Conservation (phyloP, 2,888 invertebrate species). For the Dicycla oo region DNA sequence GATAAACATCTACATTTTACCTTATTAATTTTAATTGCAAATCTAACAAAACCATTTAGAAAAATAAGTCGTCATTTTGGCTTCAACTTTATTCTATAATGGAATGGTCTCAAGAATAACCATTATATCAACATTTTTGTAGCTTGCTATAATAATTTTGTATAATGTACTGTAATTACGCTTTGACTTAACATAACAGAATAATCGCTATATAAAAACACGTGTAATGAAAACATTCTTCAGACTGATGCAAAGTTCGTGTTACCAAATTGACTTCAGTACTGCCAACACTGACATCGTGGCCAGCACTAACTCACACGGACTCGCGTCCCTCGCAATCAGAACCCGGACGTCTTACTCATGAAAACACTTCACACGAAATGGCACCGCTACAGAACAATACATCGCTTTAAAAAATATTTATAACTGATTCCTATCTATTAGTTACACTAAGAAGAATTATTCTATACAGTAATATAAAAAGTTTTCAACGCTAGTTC, state of each 20-base stretch:
- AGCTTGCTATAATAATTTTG: slow-evolving; percentile 73
- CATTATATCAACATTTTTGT: slow-evolving; percentile 78
- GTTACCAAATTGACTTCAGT: slow-evolving; percentile 63
- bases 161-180: slow-evolving; percentile 73
- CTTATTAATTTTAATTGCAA: slow-evolving; percentile 85
- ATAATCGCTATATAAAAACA: slow-evolving; percentile 67
- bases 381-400: slow-evolving; percentile 86
- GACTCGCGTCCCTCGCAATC: slow-evolving; percentile 39
- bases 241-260: slow-evolving; percentile 65
- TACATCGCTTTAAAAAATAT: slow-evolving; percentile 78
- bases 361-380: slow-evolving; percentile 77
- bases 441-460: slow-evolving; percentile 80
- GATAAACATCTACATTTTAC: slow-evolving; percentile 87
- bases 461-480: slow-evolving; percentile 81
- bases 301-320: slow-evolving; percentile 18
- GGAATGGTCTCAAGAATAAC: slow-evolving; percentile 89
- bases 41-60: slow-evolving; percentile 89
- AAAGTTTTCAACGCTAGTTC: slow-evolving; percentile 77
- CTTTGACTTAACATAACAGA: slow-evolving; percentile 65
- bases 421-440: slow-evolving; percentile 82
- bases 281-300: slow-evolving; percentile 20
- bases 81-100: slow-evolving; percentile 87
- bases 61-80: slow-evolving; percentile 90
- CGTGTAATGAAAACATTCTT: slow-evolving; percentile 64
- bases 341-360: slow-evolving; percentile 57